A percentile compares a stretch with the other conserved stretches of the same genome.
These are phyloP conservation scores for Cephus cinctus DNA, from an alignment of 1,140 invertebrate species.

Conservation along the genomic window DNA sequence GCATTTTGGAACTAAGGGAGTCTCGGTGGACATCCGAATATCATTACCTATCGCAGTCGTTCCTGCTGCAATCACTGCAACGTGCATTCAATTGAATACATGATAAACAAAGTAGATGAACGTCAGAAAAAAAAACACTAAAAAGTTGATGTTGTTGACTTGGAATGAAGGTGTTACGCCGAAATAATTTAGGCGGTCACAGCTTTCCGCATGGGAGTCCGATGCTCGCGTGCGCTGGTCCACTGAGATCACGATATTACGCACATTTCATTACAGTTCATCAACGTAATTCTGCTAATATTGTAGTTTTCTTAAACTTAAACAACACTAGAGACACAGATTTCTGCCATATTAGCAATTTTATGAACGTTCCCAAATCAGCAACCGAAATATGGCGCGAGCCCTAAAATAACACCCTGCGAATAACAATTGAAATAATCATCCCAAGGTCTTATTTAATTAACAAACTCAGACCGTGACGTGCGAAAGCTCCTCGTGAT, in stretches of 20 bases:
- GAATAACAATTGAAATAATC: not conserved
- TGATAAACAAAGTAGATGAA: conserved; percentile 35
- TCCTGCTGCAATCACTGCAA: conserved; percentile 24
- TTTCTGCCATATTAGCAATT: conserved; percentile 43
- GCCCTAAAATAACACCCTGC: not conserved
- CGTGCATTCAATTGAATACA: conserved; percentile 21
- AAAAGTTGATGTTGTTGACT: conserved; percentile 32
- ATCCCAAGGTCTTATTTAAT: not conserved
- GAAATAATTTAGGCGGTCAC: conserved; percentile 8
- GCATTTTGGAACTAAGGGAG: conserved; percentile 10
- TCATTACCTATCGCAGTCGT: conserved; percentile 26
- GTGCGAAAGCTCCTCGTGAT: not conserved
- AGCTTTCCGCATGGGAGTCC: not conserved
- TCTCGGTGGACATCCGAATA: conserved; percentile 5
- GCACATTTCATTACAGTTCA: conserved; percentile 23
- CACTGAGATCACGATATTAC: conserved; percentile 16
- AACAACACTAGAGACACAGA: conserved; percentile 39
- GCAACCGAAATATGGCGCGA: conserved; percentile 17
- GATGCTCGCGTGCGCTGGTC: conserved; percentile 11
- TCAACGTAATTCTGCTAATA: conserved; percentile 22
- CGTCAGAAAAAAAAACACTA: conserved; percentile 25
- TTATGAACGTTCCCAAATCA: conserved; percentile 32
- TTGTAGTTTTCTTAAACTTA: conserved; percentile 37
- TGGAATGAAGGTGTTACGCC: conserved; percentile 12
- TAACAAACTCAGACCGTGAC: not conserved